Base-by-base conservation (phyloP, 2,797 vertebrate species). In the Morelia viridis region DNA sequence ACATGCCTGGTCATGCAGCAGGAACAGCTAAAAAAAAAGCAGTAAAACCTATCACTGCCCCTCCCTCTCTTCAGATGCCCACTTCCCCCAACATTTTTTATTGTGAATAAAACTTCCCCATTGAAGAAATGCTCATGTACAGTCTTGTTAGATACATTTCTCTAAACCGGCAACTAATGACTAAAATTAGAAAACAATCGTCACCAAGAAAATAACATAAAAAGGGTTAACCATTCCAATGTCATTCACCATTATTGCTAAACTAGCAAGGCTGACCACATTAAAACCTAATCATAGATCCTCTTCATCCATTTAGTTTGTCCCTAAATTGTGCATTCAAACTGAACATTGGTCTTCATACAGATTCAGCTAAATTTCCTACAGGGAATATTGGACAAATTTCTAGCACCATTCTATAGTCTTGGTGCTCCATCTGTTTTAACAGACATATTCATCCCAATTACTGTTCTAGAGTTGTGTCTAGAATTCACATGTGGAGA, bases 401-500 rank as follows among this genome's bases (percentile, higher is more conserved):
- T 46, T 28, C 15, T 61, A 57, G 56, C 11, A n/a, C 19, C 13
- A 26, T 53, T 62, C 35, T 46, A 46, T 24, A 19, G 58, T 83
- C 13, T 22, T 26, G 50, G 50, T 76, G 60, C 35, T 22, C 60
- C 8, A 41, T n/a, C 46, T 50, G 8, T 26, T n/a, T 90, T 60
- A 41, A 35, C 35, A 35, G 35, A 35, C 35, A 35, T 76, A 90
- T 24, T 35, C 6, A 64, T 41, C 76, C 3, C 89, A 53, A 24
- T 11, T 31, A 1, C 46, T 88, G 12, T 62, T 93, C 88, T 26
- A 56, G 93, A 41, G 53, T 0, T 7, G 10, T 76, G 76, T 4
- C 2, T 89, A 3, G 3, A 35, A 53, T 31, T 88, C 95, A 84
- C 68, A 91, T 91, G 57, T 85, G 4, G 90, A 94, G 94, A 62